A percentile compares a stretch with the other conserved stretches of the same genome.
Evolutionary conservation across 2,888 invertebrate genomes (phyloP).

Genomic region (Harpalus rufipes): DNA sequence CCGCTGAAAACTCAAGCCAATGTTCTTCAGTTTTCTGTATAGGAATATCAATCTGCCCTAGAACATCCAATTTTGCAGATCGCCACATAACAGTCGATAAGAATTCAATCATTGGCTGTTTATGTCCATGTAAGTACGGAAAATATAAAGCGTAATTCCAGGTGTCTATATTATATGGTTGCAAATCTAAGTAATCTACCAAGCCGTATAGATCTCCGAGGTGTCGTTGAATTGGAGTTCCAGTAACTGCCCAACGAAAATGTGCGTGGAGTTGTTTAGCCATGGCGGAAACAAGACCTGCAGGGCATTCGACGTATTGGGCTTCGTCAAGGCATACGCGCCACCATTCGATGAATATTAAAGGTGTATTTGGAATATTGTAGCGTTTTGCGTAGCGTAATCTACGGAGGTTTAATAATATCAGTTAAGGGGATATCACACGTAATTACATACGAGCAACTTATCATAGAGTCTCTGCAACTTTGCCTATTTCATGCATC

Average conservation of each 20-base stretch:
- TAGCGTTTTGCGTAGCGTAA: constrained; percentile 81
- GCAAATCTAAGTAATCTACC: constrained; percentile 80
- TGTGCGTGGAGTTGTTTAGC: constrained; percentile 80
- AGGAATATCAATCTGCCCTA: constrained; percentile 84
- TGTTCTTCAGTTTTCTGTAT: constrained; percentile 81
- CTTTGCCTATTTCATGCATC: too few relatives aligned
- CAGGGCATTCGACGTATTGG: constrained; percentile 85
- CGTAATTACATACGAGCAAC: too few relatives aligned
- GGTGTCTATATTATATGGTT: constrained; percentile 79
- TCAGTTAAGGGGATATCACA: too few relatives aligned
- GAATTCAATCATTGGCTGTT: constrained; percentile 78
- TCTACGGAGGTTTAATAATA: constrained; percentile 25
- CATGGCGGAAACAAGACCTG: constrained; percentile 82
- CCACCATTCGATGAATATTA: constrained; percentile 87
- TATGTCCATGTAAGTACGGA: constrained; percentile 78
- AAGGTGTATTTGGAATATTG: constrained; percentile 82
- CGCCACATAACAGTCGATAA: constrained; percentile 84
- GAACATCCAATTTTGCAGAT: constrained; percentile 83
- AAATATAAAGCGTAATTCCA: constrained; percentile 79
- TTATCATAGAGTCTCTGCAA: too few relatives aligned
- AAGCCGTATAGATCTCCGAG: constrained; percentile 78
- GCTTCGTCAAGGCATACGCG: constrained; percentile 89
- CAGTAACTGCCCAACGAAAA: constrained; percentile 87
- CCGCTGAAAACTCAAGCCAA: constrained; percentile 83
- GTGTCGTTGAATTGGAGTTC: constrained; percentile 82